phyloP scores from a whole-genome alignment of 2,888 invertebrate genomes.

The Rhopalosiphum nymphaeae region DNA sequence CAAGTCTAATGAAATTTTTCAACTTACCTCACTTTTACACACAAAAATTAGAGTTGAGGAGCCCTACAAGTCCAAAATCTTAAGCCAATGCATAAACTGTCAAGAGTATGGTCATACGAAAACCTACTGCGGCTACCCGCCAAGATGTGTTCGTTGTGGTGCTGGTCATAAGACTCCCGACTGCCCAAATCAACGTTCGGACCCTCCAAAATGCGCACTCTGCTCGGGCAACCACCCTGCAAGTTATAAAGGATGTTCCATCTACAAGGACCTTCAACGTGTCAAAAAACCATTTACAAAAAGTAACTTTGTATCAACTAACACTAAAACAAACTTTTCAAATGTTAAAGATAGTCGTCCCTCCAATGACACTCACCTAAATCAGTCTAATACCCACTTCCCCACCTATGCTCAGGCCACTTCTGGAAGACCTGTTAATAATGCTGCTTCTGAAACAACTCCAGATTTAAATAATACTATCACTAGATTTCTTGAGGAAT shows the following conservation, averaged over 20 bases:
- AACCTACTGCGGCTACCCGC: not conserved
- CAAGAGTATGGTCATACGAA: too few relatives aligned
- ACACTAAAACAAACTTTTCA: not conserved
- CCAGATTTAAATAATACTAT: not conserved
- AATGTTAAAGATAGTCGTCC: slow-evolving; percentile 1
- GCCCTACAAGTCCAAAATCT: not conserved
- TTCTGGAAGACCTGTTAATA: too few relatives aligned
- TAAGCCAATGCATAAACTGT: too few relatives aligned
- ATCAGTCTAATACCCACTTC: not conserved
- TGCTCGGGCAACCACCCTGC: slow-evolving; percentile 7
- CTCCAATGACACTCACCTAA: too few relatives aligned
- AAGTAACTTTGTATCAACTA: not conserved
- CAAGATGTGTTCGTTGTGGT: slow-evolving; percentile 13
- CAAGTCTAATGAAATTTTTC: too few relatives aligned
- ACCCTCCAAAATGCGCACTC: slow-evolving; percentile 16
- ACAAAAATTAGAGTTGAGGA: slow-evolving; percentile 21
- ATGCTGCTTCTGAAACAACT: not conserved
- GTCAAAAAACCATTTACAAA: not conserved
- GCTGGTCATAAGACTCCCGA: too few relatives aligned
- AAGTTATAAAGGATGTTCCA: not conserved
- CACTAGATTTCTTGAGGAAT: slow-evolving; percentile 19
- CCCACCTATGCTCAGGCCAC: not conserved
- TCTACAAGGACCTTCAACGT: not conserved
- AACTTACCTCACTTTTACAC: slow-evolving; percentile 4
- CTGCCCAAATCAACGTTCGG: not conserved